phyloP scores from a whole-genome alignment of 2,797 vertebrate genomes.

The Pempheris klunzingeri region DNA sequence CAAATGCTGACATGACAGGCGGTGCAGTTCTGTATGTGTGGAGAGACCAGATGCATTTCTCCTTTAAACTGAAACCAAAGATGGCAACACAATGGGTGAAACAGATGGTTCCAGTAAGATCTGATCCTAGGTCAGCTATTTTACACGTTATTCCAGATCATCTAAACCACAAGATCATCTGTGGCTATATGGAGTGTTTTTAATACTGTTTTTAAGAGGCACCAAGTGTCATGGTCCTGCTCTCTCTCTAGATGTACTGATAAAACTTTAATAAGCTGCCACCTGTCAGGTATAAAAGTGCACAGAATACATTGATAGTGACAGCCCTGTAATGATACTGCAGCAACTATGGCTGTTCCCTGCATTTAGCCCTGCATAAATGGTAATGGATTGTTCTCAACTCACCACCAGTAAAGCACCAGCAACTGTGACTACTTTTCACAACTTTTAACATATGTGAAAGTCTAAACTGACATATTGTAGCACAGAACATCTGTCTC shows the following conservation, averaged over 20 bases:
- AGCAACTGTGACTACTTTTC: constrained; percentile 26
- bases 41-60: constrained; percentile 4
- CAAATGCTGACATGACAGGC: constrained; percentile 13
- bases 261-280: constrained; percentile 3
- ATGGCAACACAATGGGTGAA: constrained; percentile 7
- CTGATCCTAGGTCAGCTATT: constrained; percentile 16
- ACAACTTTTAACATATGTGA: constrained; percentile 37
- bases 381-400: background rate
- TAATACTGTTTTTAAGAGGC: constrained; percentile 4
- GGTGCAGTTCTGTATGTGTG: background rate
- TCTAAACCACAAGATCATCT: background rate
- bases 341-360: constrained; percentile 14
- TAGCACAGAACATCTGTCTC: constrained; percentile 46
- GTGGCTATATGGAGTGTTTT: background rate
- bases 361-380: constrained; percentile 19
- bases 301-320: constrained; percentile 1
- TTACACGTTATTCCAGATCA: background rate
- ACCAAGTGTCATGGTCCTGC: background rate
- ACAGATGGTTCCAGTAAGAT: constrained; percentile 20
- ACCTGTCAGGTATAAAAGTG: constrained; percentile 24
- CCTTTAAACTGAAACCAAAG: constrained; percentile 1
- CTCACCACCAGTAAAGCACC: constrained; percentile 14
- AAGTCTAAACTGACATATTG: constrained; percentile 33
- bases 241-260: constrained; percentile 10
- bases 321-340: constrained; percentile 12